Evolutionary conservation across 2,113 vertebrate species (phyloP).

Genomic region (Notechis scutatus): DNA sequence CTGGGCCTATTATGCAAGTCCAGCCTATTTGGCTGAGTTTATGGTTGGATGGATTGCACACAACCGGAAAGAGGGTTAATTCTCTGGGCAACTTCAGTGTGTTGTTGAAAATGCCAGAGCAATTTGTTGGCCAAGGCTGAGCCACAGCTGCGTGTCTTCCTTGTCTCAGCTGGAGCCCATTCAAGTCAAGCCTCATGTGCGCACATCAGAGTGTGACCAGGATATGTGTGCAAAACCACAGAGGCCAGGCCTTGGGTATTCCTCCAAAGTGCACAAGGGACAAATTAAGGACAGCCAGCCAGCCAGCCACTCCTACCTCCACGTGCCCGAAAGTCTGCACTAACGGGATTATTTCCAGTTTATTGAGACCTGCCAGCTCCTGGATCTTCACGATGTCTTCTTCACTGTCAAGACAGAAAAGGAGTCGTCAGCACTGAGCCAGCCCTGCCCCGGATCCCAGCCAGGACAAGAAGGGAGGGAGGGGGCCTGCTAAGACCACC

Average conservation of each 20-base stretch:
- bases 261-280: not conserved
- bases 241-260: not conserved
- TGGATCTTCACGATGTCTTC: slow-evolving; percentile 70
- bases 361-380: slow-evolving; percentile 63
- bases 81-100: not conserved
- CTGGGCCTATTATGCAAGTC: not conserved
- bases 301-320: slow-evolving; percentile 63
- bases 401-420: slow-evolving; percentile 58
- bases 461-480: not conserved
- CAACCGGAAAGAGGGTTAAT: not conserved
- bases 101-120: not conserved
- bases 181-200: not conserved
- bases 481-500: not conserved
- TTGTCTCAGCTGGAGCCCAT: not conserved
- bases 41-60: not conserved
- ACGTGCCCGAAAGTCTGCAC: slow-evolving; percentile 79
- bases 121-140: not conserved
- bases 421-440: not conserved
- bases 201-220: not conserved
- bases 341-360: slow-evolving; percentile 75
- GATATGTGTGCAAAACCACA: not conserved
- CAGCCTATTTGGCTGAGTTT: not conserved
- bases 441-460: not conserved
- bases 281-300: not conserved
- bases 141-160: not conserved